Evolutionary conservation across 2,113 vertebrate species (phyloP).

Genomic region (Nothobranchius kuhntae): DNA sequence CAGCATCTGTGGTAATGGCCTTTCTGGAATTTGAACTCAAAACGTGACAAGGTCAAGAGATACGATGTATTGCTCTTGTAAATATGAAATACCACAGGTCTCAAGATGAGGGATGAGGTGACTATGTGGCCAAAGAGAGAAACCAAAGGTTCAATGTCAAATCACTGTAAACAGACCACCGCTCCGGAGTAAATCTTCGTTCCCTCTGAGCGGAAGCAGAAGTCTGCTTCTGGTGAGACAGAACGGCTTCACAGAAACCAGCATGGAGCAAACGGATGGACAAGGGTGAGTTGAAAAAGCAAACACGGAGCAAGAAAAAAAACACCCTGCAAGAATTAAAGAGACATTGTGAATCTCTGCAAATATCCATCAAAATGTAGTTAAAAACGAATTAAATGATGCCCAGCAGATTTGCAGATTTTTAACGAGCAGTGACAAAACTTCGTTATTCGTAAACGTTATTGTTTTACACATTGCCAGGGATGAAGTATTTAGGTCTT

Average conservation of each 20-base stretch:
- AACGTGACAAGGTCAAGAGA: conserved; percentile 57
- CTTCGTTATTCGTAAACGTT: too few relatives aligned
- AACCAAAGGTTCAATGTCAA: conserved; percentile 51
- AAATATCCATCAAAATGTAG: too few relatives aligned
- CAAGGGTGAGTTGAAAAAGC: conserved; percentile 30
- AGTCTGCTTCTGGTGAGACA: conserved; percentile 50
- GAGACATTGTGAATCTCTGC: too few relatives aligned
- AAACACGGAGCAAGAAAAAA: conserved; percentile 12
- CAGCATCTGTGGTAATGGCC: conserved; percentile 58
- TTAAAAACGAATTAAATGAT: too few relatives aligned
- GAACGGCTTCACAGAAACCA: conserved; percentile 50
- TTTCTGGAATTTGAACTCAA: conserved; percentile 70
- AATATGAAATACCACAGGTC: conserved; percentile 61
- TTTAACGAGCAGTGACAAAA: too few relatives aligned
- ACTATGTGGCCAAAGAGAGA: conserved; percentile 36
- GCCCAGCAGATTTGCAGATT: too few relatives aligned
- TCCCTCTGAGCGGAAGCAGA: conserved; percentile 33
- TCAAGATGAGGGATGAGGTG: conserved; percentile 59
- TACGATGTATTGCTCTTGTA: conserved; percentile 59
- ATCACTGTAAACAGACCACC: conserved; percentile 45
- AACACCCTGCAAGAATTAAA: conserved; percentile 21
- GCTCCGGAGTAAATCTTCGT: conserved; percentile 39
- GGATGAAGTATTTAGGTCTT: too few relatives aligned
- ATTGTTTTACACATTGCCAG: too few relatives aligned
- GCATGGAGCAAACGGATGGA: conserved; percentile 28